Evolutionary conservation across 2,888 invertebrate species (phyloP).

Genomic region (Agrotis clavis): DNA sequence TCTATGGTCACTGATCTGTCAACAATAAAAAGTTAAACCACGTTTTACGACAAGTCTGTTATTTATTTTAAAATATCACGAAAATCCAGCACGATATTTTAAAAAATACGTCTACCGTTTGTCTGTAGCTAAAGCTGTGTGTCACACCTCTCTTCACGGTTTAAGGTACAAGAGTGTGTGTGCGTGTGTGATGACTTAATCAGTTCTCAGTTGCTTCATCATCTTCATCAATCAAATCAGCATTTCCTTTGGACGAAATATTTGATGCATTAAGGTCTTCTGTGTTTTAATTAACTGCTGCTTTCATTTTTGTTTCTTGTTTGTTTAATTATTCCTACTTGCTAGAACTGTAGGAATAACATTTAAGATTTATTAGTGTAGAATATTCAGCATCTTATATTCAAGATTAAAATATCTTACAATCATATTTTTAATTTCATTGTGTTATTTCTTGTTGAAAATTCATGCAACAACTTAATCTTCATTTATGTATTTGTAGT

Average conservation of each 20-base stretch:
- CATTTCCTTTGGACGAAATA: slow-evolving; percentile 67
- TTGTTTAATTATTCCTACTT: not conserved
- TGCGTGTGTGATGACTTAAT: slow-evolving; percentile 49
- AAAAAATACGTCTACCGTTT: slow-evolving; percentile 44
- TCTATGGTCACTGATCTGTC: no score
- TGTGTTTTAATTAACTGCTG: slow-evolving; percentile 7
- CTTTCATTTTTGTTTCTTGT: slow-evolving; percentile 1
- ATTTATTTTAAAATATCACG: no score
- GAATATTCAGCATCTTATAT: not conserved
- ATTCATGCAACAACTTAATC: not conserved
- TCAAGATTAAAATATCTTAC: no score
- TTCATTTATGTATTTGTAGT: not conserved
- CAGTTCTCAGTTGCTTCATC: not conserved
- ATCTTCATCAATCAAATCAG: slow-evolving; percentile 26
- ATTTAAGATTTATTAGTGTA: not conserved
- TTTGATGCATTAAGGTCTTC: not conserved
- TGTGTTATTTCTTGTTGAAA: not conserved
- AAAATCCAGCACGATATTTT: no score
- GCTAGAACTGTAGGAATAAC: not conserved
- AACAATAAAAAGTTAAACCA: no score
- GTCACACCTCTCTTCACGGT: slow-evolving; percentile 73
- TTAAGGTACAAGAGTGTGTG: slow-evolving; percentile 74
- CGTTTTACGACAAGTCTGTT: no score
- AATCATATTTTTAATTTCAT: not conserved
- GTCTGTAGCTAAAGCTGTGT: slow-evolving; percentile 80